Base-by-base conservation (phyloP, 2,888 invertebrate genomes). In the Ennomos quercinarius region DNA sequence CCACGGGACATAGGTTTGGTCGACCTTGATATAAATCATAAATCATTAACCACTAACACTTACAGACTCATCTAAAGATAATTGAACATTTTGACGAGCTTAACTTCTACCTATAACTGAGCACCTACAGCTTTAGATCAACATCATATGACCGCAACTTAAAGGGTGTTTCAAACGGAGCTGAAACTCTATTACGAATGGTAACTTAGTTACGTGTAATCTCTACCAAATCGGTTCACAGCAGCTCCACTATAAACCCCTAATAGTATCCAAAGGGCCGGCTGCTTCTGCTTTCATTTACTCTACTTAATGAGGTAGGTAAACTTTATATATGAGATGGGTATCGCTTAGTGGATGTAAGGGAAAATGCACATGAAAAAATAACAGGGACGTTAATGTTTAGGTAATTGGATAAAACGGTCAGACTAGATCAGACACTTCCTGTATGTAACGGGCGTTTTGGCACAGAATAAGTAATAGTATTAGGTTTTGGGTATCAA, bases 161-260 rank as follows among this genome's bases (percentile, higher is more conserved):
- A 61, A 43, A 61, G 64, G 67, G 56, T 66, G 42, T 63, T 56
- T 49, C 35, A 40, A 48, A 60, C 60, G 44, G 44, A 52, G 47
- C 42, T 56, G 44, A 49, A 64, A 68, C 62, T 65, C 63, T 61
- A 63, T 68, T 64, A 67, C 54, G 38, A 43, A 46, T 46, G 43
- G 46, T 57, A 57, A 60, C 61, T 61, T 51, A 57, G 47, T 47
- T 56, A 51, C 45, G 47, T 37, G 57, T 52, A 63, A 63, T 63
- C 58, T 55, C 58, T 45, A 44, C 52, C 63, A 51, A 64, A 65
- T 52, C 54, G 57, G 53, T 57, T 61, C 54, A 64, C 46, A 50
- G 36, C 48, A 55, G 52, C 44, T 51, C 63, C 46, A 56, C 55
- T 65, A 63, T 54, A 61, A 55, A 55, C 62, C 51, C 53, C 45